Evolutionary conservation across 2,797 vertebrate genomes (phyloP).

Genomic region (Epinephelus malabaricus): DNA sequence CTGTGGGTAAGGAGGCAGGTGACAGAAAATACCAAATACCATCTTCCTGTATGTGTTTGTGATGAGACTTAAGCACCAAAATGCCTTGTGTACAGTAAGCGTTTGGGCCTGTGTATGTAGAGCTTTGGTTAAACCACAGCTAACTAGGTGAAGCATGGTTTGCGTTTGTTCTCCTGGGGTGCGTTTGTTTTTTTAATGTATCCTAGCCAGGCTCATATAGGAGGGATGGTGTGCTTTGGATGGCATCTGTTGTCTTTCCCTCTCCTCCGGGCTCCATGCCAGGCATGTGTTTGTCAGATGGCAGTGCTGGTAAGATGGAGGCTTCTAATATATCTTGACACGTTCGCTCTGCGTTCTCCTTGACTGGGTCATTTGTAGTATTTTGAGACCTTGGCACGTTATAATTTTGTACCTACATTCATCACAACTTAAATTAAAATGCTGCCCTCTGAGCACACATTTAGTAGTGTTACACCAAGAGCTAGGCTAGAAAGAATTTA

Average conservation of each 20-base stretch:
- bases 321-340: conserved; percentile 75
- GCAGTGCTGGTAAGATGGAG: conserved; percentile 77
- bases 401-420: conserved; percentile 58
- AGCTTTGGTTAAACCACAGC: conserved; percentile 30
- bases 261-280: conserved; percentile 76
- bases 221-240: conserved; percentile 67
- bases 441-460: conserved; percentile 28
- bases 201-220: conserved; percentile 53
- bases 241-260: conserved; percentile 83
- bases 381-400: conserved; percentile 59
- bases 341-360: conserved; percentile 60
- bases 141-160: conserved; percentile 45
- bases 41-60: conserved; percentile 28
- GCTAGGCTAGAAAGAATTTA: conserved; percentile 6
- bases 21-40: conserved; percentile 47
- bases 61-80: conserved; percentile 9
- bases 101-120: conserved; percentile 16
- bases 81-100: conserved; percentile 24
- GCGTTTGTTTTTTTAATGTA: conserved; percentile 51
- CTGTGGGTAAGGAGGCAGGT: conserved; percentile 42
- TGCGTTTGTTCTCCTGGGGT: conserved; percentile 41
- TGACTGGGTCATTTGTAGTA: conserved; percentile 71
- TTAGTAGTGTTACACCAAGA: conserved; percentile 11
- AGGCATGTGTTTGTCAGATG: conserved; percentile 81
- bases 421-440: conserved; percentile 56